Conservation (phyloP, 1,140 invertebrate genomes). For the Caenorhabditis briggsae region DNA sequence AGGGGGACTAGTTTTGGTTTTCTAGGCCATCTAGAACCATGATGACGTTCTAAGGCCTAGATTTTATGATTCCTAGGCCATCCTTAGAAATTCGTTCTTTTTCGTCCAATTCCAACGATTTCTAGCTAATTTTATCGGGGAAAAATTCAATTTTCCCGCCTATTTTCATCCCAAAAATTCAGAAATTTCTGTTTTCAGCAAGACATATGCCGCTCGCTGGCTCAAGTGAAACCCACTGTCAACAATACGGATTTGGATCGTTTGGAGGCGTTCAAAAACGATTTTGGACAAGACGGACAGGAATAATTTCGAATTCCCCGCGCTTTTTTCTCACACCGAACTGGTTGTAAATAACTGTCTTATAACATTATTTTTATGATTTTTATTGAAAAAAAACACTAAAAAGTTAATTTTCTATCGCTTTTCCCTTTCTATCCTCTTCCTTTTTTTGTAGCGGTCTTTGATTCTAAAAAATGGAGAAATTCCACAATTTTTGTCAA, state of each 20-base stretch:
- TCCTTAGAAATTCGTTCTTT: too few relatives aligned
- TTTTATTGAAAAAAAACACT: not conserved
- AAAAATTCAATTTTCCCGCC: not conserved
- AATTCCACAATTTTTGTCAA: too few relatives aligned
- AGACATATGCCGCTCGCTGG: conserved; percentile 92
- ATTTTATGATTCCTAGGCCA: too few relatives aligned
- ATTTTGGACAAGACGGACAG: conserved; percentile 96
- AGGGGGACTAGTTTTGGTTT: too few relatives aligned
- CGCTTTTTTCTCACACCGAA: not conserved
- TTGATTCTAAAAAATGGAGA: not conserved
- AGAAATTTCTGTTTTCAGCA: conserved; percentile 81
- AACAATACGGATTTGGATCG: conserved; percentile 95
- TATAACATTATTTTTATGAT: not conserved
- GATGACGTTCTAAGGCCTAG: too few relatives aligned
- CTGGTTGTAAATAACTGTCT: conserved; percentile 51
- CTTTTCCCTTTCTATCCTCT: not conserved
- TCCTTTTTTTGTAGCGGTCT: not conserved
- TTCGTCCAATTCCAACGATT: too few relatives aligned
- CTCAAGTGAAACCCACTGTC: conserved; percentile 95
- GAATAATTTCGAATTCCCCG: not conserved
- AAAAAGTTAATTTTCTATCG: too few relatives aligned
- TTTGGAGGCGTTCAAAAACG: conserved; percentile 93
- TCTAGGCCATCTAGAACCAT: too few relatives aligned
- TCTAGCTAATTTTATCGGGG: too few relatives aligned
- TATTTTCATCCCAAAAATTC: too few relatives aligned